Evolutionary conservation across 2,888 invertebrate genomes (phyloP), one percentile per base, ranked within the genome.

Genomic region (Limenitis camilla): DNA sequence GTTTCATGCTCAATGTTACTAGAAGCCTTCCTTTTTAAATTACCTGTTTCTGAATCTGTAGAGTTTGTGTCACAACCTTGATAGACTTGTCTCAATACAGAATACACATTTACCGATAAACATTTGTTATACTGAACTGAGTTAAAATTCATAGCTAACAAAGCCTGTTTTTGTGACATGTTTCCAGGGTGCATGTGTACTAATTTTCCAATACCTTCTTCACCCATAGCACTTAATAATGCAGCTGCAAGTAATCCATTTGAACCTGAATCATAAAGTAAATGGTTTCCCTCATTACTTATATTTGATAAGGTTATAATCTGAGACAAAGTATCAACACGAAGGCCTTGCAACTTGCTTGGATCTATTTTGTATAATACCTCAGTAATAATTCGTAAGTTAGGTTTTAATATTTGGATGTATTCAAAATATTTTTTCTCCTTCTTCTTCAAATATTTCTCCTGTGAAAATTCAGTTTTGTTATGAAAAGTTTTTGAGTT

Each of bases 361-460:
- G 94, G 91, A 69, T 95, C 94, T 70, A 94, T 92, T 47, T 91
- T 90, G 71, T 94, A 95, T 78, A 95, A 95, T 67, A 97, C 93
- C 65, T 97, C 95, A 19, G 93, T 88, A 40, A 99, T 78, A n/a
- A 95, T 81, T 41, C 96, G 88, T 52, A 98, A 89, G 35, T 92
- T 94, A 0, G 98, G 97, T 69, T 90, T 91, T 5, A 93, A 84
- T 43, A 98, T 89, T 61, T 92, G 92, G 10, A 97, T 84, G 69
- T 92, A 94, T 68, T 94, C 94, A 71, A 92, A 94, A 80, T 97
- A 98, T 80, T 98, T 98, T 65, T 93, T 94, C 67, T 96, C 95
- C 76, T 99, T 99, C 75, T 98, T 98, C 66, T 93, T 94, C 40
- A 98, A 89, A 76, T 98, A 99, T 76, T 98, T 98, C 64, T 96